Base-by-base conservation (phyloP, 2,888 invertebrate genomes). In the Phragmatobia fuliginosa region DNA sequence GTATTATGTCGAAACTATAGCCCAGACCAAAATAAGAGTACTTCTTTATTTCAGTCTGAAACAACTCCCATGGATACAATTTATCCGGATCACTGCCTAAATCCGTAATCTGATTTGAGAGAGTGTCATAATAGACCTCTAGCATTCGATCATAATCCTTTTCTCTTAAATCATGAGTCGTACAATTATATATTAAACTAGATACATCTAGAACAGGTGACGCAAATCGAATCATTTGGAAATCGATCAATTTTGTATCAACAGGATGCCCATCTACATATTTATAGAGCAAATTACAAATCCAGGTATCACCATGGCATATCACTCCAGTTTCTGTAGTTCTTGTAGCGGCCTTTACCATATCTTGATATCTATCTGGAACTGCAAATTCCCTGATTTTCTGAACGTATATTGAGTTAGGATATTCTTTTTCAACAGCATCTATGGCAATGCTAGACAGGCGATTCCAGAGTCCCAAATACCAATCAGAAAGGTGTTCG, bases 261-360 rank as follows among this genome's bases (percentile, higher is more conserved):
- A 88, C 74, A 0, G 94, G 92, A 2, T 45, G 59, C 0, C 78
- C 77, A 14, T 85, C 72, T 0, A 82, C 76, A 66, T 94, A 90
- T 77, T 95, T 95, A 16, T 96, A 96, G 0, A 97, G 86, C 78
- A 97, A 97, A 85, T 97, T 97, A n/a, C 97, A 97, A 0, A 96
- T 95, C 97, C 97, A 97, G 49, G 96, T 96, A 85, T 97, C 97
- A 0, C 97, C 97, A 72, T 97, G 97, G 0, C 96, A 96, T 38
- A 97, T 95, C 0, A 96, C 96, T 0, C 96, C 94, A 21, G 95
- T 90, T 33, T 91, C 90, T 28, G 85, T 83, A 1, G 90, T 88
- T 1, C 85, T 78, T 0, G 92, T 84, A 0, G 92, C 93, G 0
- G 96, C 93, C 16, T 90, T 87, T 1, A 93, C 88, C 88, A 96